phyloP scores from a whole-genome alignment of 2,113 vertebrate species.

The Rhipidura dahli region DNA sequence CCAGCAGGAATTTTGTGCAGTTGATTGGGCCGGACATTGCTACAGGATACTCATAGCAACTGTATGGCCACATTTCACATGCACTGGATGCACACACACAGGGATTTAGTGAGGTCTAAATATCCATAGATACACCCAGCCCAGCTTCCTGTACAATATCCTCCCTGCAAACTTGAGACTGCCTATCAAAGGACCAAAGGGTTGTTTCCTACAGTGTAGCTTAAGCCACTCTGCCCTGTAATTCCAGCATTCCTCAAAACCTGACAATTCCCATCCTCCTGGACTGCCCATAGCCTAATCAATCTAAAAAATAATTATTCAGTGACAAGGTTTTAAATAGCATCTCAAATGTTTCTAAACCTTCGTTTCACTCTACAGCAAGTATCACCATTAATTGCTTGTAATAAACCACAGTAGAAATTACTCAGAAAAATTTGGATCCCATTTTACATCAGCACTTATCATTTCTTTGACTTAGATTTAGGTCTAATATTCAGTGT shows the following conservation, averaged over 20 bases:
- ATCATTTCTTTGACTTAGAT: background rate
- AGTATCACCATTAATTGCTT: background rate
- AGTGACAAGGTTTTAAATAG: background rate
- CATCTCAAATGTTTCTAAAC: background rate
- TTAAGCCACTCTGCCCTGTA: background rate
- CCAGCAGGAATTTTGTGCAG: background rate
- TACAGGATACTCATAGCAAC: background rate
- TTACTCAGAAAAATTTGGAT: background rate
- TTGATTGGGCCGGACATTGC: background rate
- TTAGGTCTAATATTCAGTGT: background rate
- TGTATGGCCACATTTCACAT: rapidly evolving
- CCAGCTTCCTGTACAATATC: background rate
- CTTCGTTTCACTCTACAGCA: background rate
- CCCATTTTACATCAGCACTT: background rate
- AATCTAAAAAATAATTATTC: background rate
- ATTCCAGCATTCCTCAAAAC: background rate
- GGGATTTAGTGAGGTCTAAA: background rate
- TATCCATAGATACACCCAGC: background rate
- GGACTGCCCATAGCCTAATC: background rate
- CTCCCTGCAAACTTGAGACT: background rate
- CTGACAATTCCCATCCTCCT: background rate
- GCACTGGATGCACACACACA: background rate
- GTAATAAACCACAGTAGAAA: background rate
- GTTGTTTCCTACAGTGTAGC: background rate
- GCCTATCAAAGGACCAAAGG: background rate